These are phyloP conservation scores for Drosophila elegans DNA, from an alignment of 1,140 invertebrate genomes.

Conservation along the genomic window DNA sequence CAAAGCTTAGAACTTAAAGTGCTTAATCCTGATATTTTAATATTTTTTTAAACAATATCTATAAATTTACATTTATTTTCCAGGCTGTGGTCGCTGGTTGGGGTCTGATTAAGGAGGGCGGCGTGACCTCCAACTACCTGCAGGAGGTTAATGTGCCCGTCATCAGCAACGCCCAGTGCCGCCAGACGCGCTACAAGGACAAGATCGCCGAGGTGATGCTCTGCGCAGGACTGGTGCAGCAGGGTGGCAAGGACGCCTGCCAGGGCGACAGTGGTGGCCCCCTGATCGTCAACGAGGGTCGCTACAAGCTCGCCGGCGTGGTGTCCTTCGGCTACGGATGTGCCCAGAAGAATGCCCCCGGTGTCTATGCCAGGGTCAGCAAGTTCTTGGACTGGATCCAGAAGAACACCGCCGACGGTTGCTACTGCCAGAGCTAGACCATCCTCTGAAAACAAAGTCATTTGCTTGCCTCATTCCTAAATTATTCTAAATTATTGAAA, in stretches of 20 bases:
- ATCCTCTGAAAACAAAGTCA: neutral
- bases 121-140: slow-evolving; percentile 92
- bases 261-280: slow-evolving; percentile 87
- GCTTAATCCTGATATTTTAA: neutral
- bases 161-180: slow-evolving; percentile 94
- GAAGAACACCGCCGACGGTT: slow-evolving; percentile 69
- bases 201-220: slow-evolving; percentile 95
- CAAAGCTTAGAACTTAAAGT: no score
- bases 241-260: slow-evolving; percentile 96
- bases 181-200: slow-evolving; percentile 93
- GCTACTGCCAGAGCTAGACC: slow-evolving; percentile 67
- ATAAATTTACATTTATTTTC: neutral
- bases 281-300: slow-evolving; percentile 73
- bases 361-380: slow-evolving; percentile 92
- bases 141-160: slow-evolving; percentile 93
- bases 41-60: neutral
- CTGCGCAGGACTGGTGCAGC: slow-evolving; percentile 94
- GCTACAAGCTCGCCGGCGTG: slow-evolving; percentile 86
- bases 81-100: slow-evolving; percentile 94
- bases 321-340: slow-evolving; percentile 91
- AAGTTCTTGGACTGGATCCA: slow-evolving; percentile 88
- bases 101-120: slow-evolving; percentile 94
- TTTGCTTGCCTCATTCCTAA: slow-evolving; percentile 36
- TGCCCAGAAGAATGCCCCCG: slow-evolving; percentile 89
- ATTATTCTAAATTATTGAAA: slow-evolving; percentile 78